Conservation (phyloP, 37 sponge, comb jelly and placozoan species). For the Halisarca cf. caerulea region DNA sequence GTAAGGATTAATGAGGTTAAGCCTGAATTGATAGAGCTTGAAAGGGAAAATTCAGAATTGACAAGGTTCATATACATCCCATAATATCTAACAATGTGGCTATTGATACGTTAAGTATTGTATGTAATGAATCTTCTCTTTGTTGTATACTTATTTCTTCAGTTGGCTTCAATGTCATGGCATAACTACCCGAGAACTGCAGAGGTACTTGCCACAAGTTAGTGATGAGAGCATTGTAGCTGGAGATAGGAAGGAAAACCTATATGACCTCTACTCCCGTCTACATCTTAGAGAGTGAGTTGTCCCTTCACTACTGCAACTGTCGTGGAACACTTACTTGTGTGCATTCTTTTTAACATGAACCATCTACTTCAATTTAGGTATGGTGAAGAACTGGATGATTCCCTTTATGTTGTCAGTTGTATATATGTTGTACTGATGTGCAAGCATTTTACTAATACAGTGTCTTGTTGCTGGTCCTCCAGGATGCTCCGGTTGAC, state of each 20-base stretch:
- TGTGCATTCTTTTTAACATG: background rate
- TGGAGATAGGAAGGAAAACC: constrained; percentile 7
- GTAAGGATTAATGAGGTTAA: constrained; percentile 67
- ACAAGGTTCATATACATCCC: constrained; percentile 17
- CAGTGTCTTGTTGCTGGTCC: background rate
- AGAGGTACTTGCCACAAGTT: constrained; percentile 4
- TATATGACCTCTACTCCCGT: constrained; percentile 7
- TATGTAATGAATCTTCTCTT: too few relatives aligned
- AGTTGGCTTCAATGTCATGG: background rate
- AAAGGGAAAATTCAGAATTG: constrained; percentile 48
- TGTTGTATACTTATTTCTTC: background rate
- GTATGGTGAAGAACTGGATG: background rate
- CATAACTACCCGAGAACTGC: background rate
- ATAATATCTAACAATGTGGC: background rate
- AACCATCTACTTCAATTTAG: background rate
- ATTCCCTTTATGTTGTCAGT: background rate
- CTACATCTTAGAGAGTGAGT: constrained; percentile 5
- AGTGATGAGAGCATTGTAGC: constrained; percentile 23
- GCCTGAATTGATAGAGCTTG: constrained; percentile 68
- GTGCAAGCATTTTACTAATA: background rate
- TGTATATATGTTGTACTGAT: background rate
- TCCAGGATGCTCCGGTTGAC: background rate
- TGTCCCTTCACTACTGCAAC: too few relatives aligned
- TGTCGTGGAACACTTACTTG: too few relatives aligned
- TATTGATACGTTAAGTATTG: background rate